Evolutionary conservation across 2,797 vertebrate species (phyloP), one percentile per base, ranked within the genome.

Genomic region (Rousettus madagascariensis): DNA sequence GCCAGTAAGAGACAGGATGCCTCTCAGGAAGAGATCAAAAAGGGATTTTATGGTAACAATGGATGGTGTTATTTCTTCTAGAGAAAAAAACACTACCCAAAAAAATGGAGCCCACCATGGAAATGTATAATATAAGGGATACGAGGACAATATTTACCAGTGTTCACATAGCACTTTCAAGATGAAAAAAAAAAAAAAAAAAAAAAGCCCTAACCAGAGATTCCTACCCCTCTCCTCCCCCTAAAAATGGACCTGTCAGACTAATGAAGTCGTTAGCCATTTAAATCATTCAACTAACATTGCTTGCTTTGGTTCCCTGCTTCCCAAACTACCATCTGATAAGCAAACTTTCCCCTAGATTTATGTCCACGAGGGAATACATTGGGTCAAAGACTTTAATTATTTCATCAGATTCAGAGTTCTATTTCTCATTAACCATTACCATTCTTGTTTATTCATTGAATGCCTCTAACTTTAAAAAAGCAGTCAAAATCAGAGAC

Each of bases 401-500:
- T 46, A 87, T n/a, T 3, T 22, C 28, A 91, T 82, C 24, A 59
- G 30, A 96, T 90, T 94, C 86, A 94, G 24, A 83, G 53, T 24
- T 91, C 10, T 38, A 63, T 83, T 96, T 95, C 65, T 86, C 79
- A 91, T 55, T 95, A 91, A 79, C 20, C 28, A 92, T 75, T 72
- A 61, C 24, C 24, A n/a, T 71, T 93, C 43, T 16, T 12, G 13
- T 95, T 94, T 92, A 91, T 53, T 86, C 26, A 94, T 36, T 20
- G 71, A 86, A 63, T 91, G 22, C 3, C 36, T 82, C 49, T 3
- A 36, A 61, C 3, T 86, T 85, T 87, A 75, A 78, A 4, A 49
- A 74, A 85, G 49, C 94, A 74, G 5, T 20, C 87, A 69, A 95
- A 30, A 89, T 84, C 30, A 80, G 22, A 77, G 5, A 30, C 19